Percentiles rank a stretch among this genome's conserved stretches.
Evolutionary conservation across 2,113 vertebrate species (phyloP).

Genomic region (Lepisosteus oculatus): DNA sequence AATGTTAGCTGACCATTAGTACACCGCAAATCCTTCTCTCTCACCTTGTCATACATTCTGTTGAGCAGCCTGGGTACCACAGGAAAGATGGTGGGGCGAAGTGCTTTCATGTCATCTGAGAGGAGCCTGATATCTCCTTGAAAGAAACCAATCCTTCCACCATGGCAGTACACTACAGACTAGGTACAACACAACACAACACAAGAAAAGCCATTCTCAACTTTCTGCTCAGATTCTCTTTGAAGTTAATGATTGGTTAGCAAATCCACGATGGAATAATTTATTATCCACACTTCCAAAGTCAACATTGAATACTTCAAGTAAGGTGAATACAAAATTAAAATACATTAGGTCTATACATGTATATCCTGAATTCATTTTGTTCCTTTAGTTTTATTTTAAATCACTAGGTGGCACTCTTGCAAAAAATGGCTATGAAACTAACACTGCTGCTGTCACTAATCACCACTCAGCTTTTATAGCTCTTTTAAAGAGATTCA

Average conservation of each 20-base stretch:
- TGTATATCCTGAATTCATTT: no score
- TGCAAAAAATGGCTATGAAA: no score
- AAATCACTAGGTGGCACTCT: neutral
- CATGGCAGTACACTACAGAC: constrained; percentile 94
- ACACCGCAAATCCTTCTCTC: constrained; percentile 6
- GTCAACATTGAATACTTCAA: no score
- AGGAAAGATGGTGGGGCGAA: constrained; percentile 90
- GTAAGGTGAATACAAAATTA: no score
- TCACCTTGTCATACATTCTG: constrained; percentile 96
- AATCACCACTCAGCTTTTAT: no score
- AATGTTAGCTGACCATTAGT: no score
- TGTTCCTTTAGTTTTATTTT: neutral
- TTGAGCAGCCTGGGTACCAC: constrained; percentile 94
- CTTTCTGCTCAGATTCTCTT: no score
- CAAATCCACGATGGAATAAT: neutral
- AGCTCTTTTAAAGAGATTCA: no score
- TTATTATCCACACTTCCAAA: neutral
- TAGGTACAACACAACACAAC: constrained; percentile 41
- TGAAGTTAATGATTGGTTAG: no score
- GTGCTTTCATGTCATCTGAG: constrained; percentile 90
- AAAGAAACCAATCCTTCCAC: constrained; percentile 92
- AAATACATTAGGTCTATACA: no score
- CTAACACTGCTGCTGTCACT: no score
- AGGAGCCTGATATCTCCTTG: constrained; percentile 94
- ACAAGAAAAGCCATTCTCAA: neutral